Evolutionary conservation across 2,888 invertebrate species (phyloP).

Genomic region (Limnephilus rhombicus): DNA sequence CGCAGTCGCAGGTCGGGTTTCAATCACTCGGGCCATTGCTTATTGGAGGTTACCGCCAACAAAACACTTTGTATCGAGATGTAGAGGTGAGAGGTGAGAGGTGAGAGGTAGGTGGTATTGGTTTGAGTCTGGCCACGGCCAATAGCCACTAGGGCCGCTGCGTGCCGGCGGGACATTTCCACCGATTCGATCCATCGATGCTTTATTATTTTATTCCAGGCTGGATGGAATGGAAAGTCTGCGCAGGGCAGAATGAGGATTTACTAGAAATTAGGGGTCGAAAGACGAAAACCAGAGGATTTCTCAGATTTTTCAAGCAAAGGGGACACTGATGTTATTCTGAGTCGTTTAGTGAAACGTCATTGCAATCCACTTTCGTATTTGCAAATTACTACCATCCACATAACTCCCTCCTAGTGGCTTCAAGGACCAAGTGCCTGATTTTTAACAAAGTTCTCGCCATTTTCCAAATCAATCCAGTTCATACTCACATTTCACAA

Average conservation of each 20-base stretch:
- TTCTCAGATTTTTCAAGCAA: no score
- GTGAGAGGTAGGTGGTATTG: background rate
- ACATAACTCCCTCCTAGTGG: no score
- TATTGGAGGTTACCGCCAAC: slow-evolving; percentile 31
- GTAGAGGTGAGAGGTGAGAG: background rate
- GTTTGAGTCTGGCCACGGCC: background rate
- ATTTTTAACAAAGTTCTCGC: no score
- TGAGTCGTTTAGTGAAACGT: no score
- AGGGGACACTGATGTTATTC: no score
- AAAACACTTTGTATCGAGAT: slow-evolving; percentile 27
- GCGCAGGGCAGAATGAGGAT: slow-evolving; percentile 12
- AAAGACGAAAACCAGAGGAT: background rate
- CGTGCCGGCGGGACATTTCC: slow-evolving; percentile 60
- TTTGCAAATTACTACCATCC: no score
- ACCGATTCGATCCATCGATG: slow-evolving; percentile 56
- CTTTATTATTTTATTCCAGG: slow-evolving; percentile 43
- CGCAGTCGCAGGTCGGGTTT: slow-evolving; percentile 34
- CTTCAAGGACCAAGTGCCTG: no score
- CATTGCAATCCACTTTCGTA: no score
- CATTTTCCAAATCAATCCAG: no score
- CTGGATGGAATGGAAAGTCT: background rate
- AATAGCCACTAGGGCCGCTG: slow-evolving; percentile 7
- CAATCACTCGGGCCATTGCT: slow-evolving; percentile 37
- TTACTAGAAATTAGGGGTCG: background rate
- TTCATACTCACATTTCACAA: no score